phyloP scores from a whole-genome alignment of 2,888 invertebrate species.

The Epinotia bilunana region DNA sequence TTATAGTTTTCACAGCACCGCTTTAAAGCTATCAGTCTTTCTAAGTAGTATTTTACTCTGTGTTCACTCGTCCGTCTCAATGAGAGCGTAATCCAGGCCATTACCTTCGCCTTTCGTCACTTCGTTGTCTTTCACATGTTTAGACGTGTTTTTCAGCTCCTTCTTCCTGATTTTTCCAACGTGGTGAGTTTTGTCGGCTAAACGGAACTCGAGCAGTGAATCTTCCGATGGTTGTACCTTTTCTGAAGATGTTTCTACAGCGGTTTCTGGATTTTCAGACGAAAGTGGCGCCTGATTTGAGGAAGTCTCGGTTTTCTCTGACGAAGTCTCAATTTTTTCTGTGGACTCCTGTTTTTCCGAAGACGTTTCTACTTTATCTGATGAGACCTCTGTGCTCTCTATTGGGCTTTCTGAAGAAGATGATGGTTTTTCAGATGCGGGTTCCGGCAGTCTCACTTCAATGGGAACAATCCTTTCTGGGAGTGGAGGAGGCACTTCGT shows the following conservation, averaged over 20 bases:
- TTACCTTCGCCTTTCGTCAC: slow-evolving; percentile 74
- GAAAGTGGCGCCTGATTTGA: slow-evolving; percentile 5
- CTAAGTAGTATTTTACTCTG: slow-evolving; percentile 49
- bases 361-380: slow-evolving; percentile 48
- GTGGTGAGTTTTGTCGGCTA: slow-evolving; percentile 71
- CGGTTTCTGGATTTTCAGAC: slow-evolving; percentile 30
- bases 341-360: slow-evolving; percentile 51
- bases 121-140: slow-evolving; percentile 74
- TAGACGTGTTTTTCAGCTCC: slow-evolving; percentile 71
- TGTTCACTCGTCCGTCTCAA: slow-evolving; percentile 66
- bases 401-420: slow-evolving; percentile 46
- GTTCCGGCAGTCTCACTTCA: slow-evolving; percentile 62
- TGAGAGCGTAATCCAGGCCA: slow-evolving; percentile 68
- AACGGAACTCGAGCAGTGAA: slow-evolving; percentile 65
- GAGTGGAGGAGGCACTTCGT: slow-evolving; percentile 72
- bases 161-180: slow-evolving; percentile 80
- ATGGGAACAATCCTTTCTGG: slow-evolving; percentile 75
- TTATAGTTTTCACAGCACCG: slow-evolving; percentile 44
- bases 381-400: slow-evolving; percentile 27
- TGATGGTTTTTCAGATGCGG: slow-evolving; percentile 54
- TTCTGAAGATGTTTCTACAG: slow-evolving; percentile 48
- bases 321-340: slow-evolving; percentile 31
- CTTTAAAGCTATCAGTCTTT: slow-evolving; percentile 75
- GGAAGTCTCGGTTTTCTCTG: slow-evolving; percentile 41
- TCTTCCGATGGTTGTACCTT: slow-evolving; percentile 10